phyloP scores from a whole-genome alignment of 2,888 invertebrate genomes.

The Orthosia gracilis region DNA sequence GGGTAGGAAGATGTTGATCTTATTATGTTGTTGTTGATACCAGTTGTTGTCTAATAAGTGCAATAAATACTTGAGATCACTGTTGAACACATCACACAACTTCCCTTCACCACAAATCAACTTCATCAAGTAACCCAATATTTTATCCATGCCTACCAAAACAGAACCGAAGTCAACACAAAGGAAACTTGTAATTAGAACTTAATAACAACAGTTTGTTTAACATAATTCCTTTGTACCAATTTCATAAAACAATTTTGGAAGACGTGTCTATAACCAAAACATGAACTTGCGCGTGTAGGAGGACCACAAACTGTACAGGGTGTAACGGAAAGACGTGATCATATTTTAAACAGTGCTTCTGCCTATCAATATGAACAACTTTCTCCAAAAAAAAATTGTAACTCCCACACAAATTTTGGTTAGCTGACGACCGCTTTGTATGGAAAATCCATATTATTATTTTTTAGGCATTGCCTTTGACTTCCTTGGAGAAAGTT shows the following conservation, averaged over 20 bases:
- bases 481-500: no score
- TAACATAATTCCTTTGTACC: constrained; percentile 49
- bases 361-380: no score
- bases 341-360: no score
- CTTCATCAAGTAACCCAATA: constrained; percentile 12
- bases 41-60: no score
- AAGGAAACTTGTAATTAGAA: constrained; percentile 56
- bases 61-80: background rate
- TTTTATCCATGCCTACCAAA: constrained; percentile 5
- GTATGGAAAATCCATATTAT: no score
- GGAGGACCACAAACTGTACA: constrained; percentile 2
- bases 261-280: constrained; percentile 62
- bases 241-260: constrained; percentile 61
- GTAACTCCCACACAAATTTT: no score
- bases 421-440: no score
- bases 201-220: constrained; percentile 60
- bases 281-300: constrained; percentile 52
- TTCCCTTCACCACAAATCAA: background rate
- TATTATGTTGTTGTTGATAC: no score
- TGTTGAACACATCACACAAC: background rate
- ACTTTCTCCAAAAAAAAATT: no score
- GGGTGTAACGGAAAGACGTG: background rate
- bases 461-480: no score
- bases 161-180: constrained; percentile 33
- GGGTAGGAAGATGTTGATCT: background rate